Conservation (phyloP, 2,797 vertebrate genomes). For the Acanthurus lineatus region DNA sequence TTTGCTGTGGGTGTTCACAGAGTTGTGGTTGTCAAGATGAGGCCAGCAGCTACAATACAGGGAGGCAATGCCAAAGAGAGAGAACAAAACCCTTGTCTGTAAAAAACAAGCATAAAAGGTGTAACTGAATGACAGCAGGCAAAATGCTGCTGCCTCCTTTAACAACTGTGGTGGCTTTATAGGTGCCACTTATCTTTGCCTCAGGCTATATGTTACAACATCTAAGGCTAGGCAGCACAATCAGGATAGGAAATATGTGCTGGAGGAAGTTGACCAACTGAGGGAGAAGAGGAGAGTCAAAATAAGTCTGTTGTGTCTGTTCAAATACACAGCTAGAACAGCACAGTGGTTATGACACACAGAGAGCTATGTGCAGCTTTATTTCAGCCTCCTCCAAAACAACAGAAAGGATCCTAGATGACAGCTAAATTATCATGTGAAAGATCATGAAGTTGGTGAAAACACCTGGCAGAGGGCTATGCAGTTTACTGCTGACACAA, state of each 20-base stretch:
- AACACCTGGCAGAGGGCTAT: no score
- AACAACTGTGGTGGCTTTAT: constrained; percentile 14
- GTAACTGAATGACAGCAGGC: constrained; percentile 3
- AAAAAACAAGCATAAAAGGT: background rate
- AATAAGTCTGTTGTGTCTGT: constrained; percentile 1
- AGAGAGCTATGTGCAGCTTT: no score
- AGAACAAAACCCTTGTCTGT: background rate
- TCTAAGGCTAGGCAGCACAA: constrained; percentile 23
- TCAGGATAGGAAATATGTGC: constrained; percentile 26
- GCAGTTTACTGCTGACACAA: no score
- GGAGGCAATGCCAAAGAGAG: background rate
- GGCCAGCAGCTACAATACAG: background rate
- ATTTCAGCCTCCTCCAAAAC: no score
- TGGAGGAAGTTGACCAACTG: constrained; percentile 33
- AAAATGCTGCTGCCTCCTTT: background rate
- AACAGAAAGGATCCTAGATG: no score
- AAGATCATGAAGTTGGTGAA: no score
- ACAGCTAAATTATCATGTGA: no score
- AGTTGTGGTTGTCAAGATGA: constrained; percentile 6
- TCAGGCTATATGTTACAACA: constrained; percentile 32
- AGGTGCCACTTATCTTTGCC: constrained; percentile 44
- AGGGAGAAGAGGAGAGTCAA: constrained; percentile 25
- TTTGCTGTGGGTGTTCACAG: background rate
- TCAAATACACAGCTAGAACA: no score
- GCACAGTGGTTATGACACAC: no score